Conservation (phyloP, 2,888 invertebrate species). For the Leptinotarsa juncta region DNA sequence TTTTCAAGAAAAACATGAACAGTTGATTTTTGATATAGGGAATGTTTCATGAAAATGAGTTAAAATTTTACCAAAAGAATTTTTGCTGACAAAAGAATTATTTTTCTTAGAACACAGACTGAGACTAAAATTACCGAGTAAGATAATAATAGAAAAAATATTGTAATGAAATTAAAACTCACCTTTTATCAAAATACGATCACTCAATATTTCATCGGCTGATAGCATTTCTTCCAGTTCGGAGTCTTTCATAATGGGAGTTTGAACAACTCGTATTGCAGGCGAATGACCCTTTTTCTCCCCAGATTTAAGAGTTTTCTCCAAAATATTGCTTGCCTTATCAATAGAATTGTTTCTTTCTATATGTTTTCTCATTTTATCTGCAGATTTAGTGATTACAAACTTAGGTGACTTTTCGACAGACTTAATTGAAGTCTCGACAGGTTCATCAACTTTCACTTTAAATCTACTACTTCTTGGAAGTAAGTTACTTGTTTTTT, state of each 20-base stretch:
- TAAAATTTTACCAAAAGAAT: too few relatives aligned
- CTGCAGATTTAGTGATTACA: background rate
- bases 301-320: background rate
- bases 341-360: background rate
- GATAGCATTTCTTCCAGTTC: slow-evolving; percentile 45
- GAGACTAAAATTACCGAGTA: too few relatives aligned
- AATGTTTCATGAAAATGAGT: too few relatives aligned
- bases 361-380: slow-evolving; percentile 4
- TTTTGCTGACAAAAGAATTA: too few relatives aligned
- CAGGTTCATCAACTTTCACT: background rate
- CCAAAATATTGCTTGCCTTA: slow-evolving; percentile 15
- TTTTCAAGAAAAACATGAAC: too few relatives aligned
- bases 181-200: slow-evolving; percentile 54
- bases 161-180: slow-evolving; percentile 16
- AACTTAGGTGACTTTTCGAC: background rate
- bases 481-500: background rate
- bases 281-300: slow-evolving; percentile 20
- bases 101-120: too few relatives aligned
- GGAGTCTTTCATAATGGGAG: slow-evolving; percentile 40
- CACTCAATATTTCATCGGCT: slow-evolving; percentile 51
- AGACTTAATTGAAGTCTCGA: background rate
- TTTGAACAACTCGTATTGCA: background rate
- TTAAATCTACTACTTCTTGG: background rate
- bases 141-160: background rate
- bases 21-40: too few relatives aligned